Conservation (phyloP, 2,113 vertebrate genomes). For the Callospermophilus lateralis region DNA sequence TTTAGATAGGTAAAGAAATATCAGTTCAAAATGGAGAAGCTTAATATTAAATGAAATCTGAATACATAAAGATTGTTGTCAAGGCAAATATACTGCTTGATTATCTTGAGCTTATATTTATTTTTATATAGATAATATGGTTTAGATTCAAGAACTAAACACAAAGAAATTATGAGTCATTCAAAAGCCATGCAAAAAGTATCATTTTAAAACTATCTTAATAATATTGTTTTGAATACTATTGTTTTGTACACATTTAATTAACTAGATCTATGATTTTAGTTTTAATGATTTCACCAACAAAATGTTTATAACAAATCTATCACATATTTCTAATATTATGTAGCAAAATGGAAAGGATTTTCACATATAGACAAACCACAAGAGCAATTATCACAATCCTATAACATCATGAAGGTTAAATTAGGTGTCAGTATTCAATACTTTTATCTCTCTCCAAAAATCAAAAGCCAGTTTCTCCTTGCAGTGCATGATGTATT, state of each 20-base stretch:
- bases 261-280: constrained; percentile 59
- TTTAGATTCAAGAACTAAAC: constrained; percentile 50
- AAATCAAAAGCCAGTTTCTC: constrained; percentile 70
- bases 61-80: constrained; percentile 62
- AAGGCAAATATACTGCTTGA: constrained; percentile 65
- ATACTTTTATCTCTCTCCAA: constrained; percentile 77
- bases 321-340: constrained; percentile 70
- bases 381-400: constrained; percentile 76
- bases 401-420: constrained; percentile 63
- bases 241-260: constrained; percentile 63
- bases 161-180: constrained; percentile 51
- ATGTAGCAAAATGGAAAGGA: constrained; percentile 57
- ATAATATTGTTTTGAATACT: constrained; percentile 65
- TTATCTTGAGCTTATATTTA: constrained; percentile 57
- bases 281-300: constrained; percentile 65
- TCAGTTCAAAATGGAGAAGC: constrained; percentile 39
- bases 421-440: constrained; percentile 79
- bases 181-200: constrained; percentile 46
- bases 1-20: constrained; percentile 63
- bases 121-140: constrained; percentile 60
- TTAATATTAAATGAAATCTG: constrained; percentile 66
- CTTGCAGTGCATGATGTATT: constrained; percentile 73
- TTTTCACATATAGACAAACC: constrained; percentile 71
- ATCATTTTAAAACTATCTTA: constrained; percentile 50
- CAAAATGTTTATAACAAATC: constrained; percentile 75